Percentiles rank a stretch among this genome's conserved stretches.
phyloP scores from a whole-genome alignment of 2,113 vertebrate species.

The Corvus moneduloides region DNA sequence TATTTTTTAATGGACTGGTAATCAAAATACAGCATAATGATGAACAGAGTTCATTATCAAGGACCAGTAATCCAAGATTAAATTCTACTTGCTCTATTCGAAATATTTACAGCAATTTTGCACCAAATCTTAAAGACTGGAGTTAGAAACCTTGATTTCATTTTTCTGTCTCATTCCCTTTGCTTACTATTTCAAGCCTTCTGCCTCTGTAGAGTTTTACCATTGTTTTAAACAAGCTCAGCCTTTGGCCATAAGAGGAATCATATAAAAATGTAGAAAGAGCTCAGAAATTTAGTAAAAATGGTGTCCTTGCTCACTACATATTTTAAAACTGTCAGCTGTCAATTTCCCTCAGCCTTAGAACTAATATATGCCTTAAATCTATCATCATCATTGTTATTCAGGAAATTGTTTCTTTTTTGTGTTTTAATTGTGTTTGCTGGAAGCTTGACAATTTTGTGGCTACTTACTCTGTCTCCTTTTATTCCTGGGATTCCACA shows the following conservation, averaged over 20 bases:
- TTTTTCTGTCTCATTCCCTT: background rate
- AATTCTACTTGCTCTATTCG: background rate
- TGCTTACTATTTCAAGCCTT: background rate
- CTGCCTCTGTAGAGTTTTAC: background rate
- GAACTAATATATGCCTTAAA: background rate
- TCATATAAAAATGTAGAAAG: background rate
- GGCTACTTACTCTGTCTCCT: slow-evolving; percentile 83
- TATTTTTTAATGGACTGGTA: background rate
- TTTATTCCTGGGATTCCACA: slow-evolving; percentile 90
- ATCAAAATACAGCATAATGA: background rate
- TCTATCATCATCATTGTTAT: background rate
- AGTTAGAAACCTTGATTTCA: background rate
- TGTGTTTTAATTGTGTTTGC: background rate
- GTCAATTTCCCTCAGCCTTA: background rate
- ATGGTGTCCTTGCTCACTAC: background rate
- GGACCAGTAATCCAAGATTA: background rate
- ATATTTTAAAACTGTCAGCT: background rate
- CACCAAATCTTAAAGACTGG: background rate
- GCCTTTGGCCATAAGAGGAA: background rate
- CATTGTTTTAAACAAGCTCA: background rate
- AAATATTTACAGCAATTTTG: background rate
- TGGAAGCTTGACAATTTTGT: background rate
- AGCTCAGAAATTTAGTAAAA: background rate
- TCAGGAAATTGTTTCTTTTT: background rate
- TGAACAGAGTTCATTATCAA: background rate